Conservation (phyloP, 2,113 vertebrate genomes). For the Narcine bancroftii region DNA sequence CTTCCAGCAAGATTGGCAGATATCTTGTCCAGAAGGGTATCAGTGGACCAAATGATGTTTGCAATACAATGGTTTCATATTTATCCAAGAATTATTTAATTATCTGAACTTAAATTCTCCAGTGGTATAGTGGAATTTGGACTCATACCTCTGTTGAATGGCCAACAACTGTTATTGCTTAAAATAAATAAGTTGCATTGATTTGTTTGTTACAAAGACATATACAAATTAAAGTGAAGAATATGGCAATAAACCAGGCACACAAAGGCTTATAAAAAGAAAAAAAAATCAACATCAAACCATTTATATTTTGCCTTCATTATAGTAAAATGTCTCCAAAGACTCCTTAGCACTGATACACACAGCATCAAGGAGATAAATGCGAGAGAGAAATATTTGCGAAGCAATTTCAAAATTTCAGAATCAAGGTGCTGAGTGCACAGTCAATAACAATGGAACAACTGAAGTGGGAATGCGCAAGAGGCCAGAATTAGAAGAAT, state of each 20-base stretch:
- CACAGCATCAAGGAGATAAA: too few species aligned
- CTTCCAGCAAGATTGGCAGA: neutral
- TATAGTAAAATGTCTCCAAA: neutral
- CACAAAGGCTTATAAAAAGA: neutral
- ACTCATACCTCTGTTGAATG: too few species aligned
- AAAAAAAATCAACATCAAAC: too few species aligned
- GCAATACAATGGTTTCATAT: too few species aligned
- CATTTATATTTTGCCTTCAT: neutral
- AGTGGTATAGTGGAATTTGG: too few species aligned
- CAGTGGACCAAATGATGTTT: neutral
- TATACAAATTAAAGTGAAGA: neutral
- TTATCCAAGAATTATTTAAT: too few species aligned
- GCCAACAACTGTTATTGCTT: too few species aligned
- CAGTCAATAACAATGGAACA: neutral
- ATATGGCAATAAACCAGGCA: neutral
- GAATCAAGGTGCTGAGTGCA: neutral
- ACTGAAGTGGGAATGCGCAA: neutral
- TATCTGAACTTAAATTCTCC: too few species aligned
- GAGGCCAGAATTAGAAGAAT: neutral
- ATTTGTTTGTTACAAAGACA: neutral
- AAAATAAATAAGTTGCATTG: neutral
- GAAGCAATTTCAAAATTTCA: neutral
- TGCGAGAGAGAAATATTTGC: neutral
- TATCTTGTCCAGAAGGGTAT: neutral
- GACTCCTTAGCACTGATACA: fast-evolving